Evolutionary conservation across 2,113 vertebrate species (phyloP).

Genomic region (Syngnathus typhle): DNA sequence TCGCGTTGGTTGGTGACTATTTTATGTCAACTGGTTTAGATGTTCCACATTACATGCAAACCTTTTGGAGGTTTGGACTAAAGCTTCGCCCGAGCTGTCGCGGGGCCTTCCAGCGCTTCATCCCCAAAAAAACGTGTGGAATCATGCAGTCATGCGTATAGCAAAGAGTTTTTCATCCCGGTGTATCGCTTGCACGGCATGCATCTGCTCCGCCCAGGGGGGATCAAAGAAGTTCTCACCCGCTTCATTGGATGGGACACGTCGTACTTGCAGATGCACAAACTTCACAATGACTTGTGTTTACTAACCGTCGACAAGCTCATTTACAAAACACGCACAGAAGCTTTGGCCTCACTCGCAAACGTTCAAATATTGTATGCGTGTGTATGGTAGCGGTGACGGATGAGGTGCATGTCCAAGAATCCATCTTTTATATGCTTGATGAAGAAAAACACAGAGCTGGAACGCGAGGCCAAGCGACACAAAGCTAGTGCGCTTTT

Average conservation of each 20-base stretch:
- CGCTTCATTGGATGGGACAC: background rate
- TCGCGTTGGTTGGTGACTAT: background rate
- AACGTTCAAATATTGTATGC: background rate
- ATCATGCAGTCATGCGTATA: background rate
- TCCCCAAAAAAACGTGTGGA: background rate
- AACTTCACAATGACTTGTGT: background rate
- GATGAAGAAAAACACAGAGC: background rate
- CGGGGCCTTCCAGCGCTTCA: background rate
- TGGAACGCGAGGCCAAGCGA: background rate
- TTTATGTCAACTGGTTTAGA: background rate
- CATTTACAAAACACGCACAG: background rate
- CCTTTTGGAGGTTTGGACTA: background rate
- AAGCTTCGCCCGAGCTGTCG: background rate
- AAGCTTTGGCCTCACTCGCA: background rate
- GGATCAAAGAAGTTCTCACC: background rate
- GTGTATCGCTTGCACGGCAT: slow-evolving; percentile 3
- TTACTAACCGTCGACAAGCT: background rate
- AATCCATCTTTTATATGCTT: background rate
- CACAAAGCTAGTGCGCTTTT: background rate
- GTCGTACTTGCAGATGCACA: background rate
- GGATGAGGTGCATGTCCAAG: background rate
- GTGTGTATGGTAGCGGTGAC: background rate
- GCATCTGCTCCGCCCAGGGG: background rate
- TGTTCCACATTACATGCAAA: background rate
- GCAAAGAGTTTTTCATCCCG: background rate